A percentile compares a stretch with the other conserved stretches of the same genome.
Conservation (phyloP, 2,797 vertebrate genomes). For the Varecia variegata region DNA sequence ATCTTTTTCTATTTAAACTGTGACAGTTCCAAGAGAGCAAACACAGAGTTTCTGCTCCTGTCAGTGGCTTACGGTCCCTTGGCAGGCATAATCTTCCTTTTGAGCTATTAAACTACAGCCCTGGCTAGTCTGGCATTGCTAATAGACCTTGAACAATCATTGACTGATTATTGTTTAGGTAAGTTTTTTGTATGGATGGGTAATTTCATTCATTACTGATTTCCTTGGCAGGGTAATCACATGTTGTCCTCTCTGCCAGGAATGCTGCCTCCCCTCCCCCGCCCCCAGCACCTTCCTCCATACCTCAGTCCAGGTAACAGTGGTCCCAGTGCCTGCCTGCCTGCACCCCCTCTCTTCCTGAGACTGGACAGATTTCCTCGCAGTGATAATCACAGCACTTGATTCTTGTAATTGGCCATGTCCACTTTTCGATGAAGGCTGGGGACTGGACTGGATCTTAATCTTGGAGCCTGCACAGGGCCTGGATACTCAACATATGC, state of each 20-base stretch:
- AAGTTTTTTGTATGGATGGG: not conserved
- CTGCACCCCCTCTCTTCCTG: not conserved
- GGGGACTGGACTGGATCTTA: not conserved
- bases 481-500: not conserved
- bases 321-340: not conserved
- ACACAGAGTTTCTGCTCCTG: not conserved
- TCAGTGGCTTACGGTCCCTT: not conserved
- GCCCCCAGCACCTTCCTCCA: not conserved
- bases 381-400: not conserved
- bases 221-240: slow-evolving; percentile 13
- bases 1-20: not conserved
- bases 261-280: not conserved
- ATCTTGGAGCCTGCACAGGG: not conserved
- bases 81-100: not conserved
- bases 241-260: not conserved
- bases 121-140: not conserved
- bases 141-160: slow-evolving; percentile 20
- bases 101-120: not conserved
- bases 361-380: not conserved
- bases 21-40: not conserved
- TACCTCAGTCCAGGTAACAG: not conserved
- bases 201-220: not conserved
- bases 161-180: not conserved
- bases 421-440: not conserved
- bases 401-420: not conserved